phyloP scores from a whole-genome alignment of 2,888 invertebrate species.

The Cinara cedri region DNA sequence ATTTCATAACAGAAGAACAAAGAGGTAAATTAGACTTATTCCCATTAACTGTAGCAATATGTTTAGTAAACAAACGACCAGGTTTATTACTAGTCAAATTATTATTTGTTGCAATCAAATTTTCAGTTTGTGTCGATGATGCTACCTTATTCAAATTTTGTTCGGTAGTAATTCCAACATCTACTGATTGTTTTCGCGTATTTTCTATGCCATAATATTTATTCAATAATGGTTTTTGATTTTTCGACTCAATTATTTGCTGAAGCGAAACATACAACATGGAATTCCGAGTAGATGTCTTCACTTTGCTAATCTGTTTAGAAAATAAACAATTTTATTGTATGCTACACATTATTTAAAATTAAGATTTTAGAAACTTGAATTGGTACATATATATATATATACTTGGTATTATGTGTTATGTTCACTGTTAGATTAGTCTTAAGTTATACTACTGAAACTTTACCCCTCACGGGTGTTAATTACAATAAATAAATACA shows the following conservation, averaged over 20 bases:
- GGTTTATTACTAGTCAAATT: no score
- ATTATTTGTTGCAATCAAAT: not conserved
- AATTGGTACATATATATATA: no score
- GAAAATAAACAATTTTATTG: not conserved
- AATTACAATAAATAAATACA: no score
- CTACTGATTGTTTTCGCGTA: not conserved
- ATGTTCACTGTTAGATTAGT: no score
- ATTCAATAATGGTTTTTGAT: not conserved
- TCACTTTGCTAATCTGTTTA: conserved; percentile 38
- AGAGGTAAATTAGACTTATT: not conserved
- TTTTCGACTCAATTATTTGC: conserved; percentile 36
- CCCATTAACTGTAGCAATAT: not conserved
- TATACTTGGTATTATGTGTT: no score
- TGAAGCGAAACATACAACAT: conserved; percentile 22
- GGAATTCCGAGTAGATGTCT: conserved; percentile 29
- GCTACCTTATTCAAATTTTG: not conserved
- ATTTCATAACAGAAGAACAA: not conserved
- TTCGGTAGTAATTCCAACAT: conserved; percentile 30
- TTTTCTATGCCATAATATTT: conserved; percentile 5
- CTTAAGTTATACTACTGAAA: no score
- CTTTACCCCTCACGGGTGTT: no score
- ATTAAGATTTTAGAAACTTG: no score
- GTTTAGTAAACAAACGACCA: not conserved
- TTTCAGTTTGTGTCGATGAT: conserved; percentile 29
- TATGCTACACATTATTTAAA: no score